Evolutionary conservation across 2,113 vertebrate genomes (phyloP), one percentile per base, ranked within the genome.

Genomic region (Proterorhinus semilunaris): DNA sequence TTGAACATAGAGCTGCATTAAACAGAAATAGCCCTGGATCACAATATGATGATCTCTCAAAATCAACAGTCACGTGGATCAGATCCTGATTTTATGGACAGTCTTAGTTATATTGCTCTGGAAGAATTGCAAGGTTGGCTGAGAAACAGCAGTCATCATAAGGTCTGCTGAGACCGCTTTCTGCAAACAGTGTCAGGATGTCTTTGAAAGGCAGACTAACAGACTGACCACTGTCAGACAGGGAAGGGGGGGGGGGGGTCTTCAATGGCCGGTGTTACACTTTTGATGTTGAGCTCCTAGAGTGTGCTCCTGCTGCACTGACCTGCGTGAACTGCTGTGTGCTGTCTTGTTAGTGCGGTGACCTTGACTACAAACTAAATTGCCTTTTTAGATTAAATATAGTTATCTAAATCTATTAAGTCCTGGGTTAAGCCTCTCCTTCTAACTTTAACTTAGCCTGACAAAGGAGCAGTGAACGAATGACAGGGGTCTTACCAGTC

Each of bases 401-500:
- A 36, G 27, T 36, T 36, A 36, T 36, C 27, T 36, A 36, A 36
- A 36, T 36, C 27, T 36, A 36, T 36, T 36, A 36, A 4, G 27
- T 53, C 66, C 12, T 54, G 5, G 47, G 54, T 15, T 73, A 77
- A 69, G 70, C 54, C 66, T 68, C 54, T 17, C 45, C 16, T 45
- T 50, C 69, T 45, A 65, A 13, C 46, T 72, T 42, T 46, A 75
- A 68, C 52, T 63, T 55, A 62, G 27, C 75, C 48, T 55, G 53
- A 27, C 53, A 10, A 17, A 36, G 17, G 17, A 27, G 16, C 9
- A 8, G 27, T 43, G 36, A 58, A 13, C 43, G 36, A 59, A 8
- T 42, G 11, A 59, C 11, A 58, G 27, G 36, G 9, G 58, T 12
- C 96, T 95, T 92, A 99, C 98, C 95, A 99, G 85, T 61, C 97